Evolutionary conservation across 2,113 vertebrate genomes (phyloP).

Genomic region (Ramphastos sulfuratus): DNA sequence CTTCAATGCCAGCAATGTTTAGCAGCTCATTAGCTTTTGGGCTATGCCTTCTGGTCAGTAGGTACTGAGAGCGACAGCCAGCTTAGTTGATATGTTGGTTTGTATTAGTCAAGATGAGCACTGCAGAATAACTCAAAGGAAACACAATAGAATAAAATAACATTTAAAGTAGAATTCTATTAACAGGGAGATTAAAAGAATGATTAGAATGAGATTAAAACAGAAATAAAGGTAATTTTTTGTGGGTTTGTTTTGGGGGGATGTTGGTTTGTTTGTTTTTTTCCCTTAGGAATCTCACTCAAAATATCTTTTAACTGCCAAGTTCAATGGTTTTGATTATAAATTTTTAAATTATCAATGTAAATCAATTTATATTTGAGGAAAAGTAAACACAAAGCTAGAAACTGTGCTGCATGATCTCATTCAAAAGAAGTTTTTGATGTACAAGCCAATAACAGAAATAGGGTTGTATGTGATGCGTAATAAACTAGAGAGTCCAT

Average conservation of each 20-base stretch:
- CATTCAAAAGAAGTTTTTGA: background rate
- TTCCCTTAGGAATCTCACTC: background rate
- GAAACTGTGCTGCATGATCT: background rate
- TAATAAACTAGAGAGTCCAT: background rate
- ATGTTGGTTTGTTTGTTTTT: background rate
- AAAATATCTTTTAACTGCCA: background rate
- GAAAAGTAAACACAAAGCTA: background rate
- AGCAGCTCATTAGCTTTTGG: conserved; percentile 67
- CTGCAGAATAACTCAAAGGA: background rate
- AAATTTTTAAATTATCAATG: background rate
- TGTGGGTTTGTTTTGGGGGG: background rate
- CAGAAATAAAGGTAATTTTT: background rate
- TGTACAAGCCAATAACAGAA: background rate
- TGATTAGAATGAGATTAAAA: conserved; percentile 12
- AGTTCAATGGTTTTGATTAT: background rate
- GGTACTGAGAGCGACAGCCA: conserved; percentile 30
- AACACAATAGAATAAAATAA: background rate
- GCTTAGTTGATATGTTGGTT: conserved; percentile 21
- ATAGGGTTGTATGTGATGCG: background rate
- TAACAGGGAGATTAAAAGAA: background rate
- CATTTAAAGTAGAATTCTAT: background rate
- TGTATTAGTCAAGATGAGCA: conserved; percentile 14
- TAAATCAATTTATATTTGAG: background rate
- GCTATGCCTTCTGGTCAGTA: conserved; percentile 36
- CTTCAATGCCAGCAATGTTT: conserved; percentile 37